Evolutionary conservation across 2,797 vertebrate genomes (phyloP), one percentile per base, ranked within the genome.

Genomic region (Clarias pachynema): DNA sequence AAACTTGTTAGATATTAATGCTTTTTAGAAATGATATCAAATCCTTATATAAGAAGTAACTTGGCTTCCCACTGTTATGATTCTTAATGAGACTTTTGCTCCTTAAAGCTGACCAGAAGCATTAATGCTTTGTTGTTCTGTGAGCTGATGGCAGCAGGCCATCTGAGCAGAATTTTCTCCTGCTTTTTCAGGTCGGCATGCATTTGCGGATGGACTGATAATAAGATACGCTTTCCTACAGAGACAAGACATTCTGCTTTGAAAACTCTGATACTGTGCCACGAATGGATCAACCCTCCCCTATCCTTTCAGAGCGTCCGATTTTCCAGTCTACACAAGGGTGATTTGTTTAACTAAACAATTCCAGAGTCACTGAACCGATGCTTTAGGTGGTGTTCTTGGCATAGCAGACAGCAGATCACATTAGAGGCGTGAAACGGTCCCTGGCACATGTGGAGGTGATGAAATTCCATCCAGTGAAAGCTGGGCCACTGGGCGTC

Each of bases 401-500:
- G 72, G 84, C 77, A 59, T 59, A 16, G 16, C 15, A 10, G 79
- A 66, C 59, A 78, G 73, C 29, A 18, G n/a, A 85, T 84, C 82
- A 81, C 80, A 87, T 89, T 87, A 88, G 53, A 85, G 49, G 79
- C 70, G 22, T 74, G 57, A 77, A 89, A 87, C 70, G 68, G n/a
- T 59, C 78, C 84, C 79, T 85, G 87, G 85, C 87, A 82, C 84
- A 69, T 80, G 72, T 74, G 57, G 81, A 78, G 59, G 69, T 56
- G 79, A 22, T 83, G 86, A 83, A 89, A 81, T 81, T 85, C 73
- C 18, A 53, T 57, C 59, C 79, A 56, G 79, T 74, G 40, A 82
- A 85, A 86, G 81, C 80, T 87, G 87, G 87, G 82, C 84, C 83
- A 82, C n/a, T 81, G 79, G 40, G 81, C 81, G 80, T 88, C 84